phyloP scores from a whole-genome alignment of 2,888 invertebrate species.

The Odontomyia ornata region DNA sequence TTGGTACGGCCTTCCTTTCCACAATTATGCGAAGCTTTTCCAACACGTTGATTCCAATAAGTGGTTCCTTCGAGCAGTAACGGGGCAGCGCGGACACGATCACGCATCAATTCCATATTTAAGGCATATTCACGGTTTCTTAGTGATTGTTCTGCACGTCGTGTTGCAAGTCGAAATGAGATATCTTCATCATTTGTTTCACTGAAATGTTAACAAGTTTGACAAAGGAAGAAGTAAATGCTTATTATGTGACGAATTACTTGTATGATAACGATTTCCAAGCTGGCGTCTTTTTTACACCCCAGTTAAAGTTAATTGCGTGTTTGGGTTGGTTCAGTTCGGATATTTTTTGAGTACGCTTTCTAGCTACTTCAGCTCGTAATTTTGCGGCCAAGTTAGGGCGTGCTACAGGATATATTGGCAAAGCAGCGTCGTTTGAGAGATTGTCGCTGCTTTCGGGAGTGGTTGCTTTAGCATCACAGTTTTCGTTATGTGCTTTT shows the following conservation, averaged over 20 bases:
- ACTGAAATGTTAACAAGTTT: conserved; percentile 52
- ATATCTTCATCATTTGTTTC: conserved; percentile 62
- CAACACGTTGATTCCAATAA: conserved; percentile 59
- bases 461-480: conserved; percentile 45
- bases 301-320: conserved; percentile 58
- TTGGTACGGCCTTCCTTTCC: conserved; percentile 56
- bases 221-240: not conserved
- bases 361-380: conserved; percentile 59
- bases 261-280: conserved; percentile 62
- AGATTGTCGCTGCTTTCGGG: conserved; percentile 46
- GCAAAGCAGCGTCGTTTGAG: conserved; percentile 54
- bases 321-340: conserved; percentile 53
- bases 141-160: conserved; percentile 61
- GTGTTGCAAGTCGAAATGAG: conserved; percentile 60
- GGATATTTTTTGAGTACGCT: conserved; percentile 58
- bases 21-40: conserved; percentile 60
- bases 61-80: conserved; percentile 61
- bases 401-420: conserved; percentile 61
- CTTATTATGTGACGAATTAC: conserved; percentile 51
- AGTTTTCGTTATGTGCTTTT: not conserved
- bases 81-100: conserved; percentile 62
- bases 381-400: conserved; percentile 63
- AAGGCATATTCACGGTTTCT: conserved; percentile 61
- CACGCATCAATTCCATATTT: conserved; percentile 63
- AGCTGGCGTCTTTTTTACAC: conserved; percentile 62